Base-by-base conservation (phyloP, 2,113 vertebrate genomes). In the Oryzias curvinotus region DNA sequence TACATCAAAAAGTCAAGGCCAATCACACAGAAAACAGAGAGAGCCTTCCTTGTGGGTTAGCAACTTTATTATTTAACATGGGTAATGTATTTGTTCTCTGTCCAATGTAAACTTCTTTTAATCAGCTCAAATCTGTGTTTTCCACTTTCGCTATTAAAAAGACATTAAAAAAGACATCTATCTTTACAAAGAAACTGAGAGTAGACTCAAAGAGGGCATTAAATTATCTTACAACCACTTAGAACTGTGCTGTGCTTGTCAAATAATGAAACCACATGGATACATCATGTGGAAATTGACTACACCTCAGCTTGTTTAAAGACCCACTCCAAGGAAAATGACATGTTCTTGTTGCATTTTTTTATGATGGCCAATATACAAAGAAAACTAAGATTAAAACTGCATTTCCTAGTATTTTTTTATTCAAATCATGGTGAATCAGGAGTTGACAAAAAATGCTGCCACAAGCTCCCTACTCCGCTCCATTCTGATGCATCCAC, bases 101-200 rank as follows among this genome's bases (percentile, higher is more conserved):
- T 81, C 75, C 75, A 72, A 70, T 47, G 66, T 61, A 52, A 58
- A 68, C 77, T 80, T 30, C 77, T 36, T 36, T 10, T 12, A 36
- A 36, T 43, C 60, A 58, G 44, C 64, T 74, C 65, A 30, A 52
- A 65, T 69, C 47, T 21, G 25, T 43, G 10, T 73, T 53, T 63
- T 49, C 68, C 61, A 68, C 57, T 55, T 50, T 42, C 52, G 14
- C 62, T 57, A 75, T 85, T 85, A 81, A 77, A 80, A 83, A 84
- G 50, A 70, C 67, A 78, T 82, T 85, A 84, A 81, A 77, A 80
- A 83, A 84, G 50, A 70, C 67, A 78, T 82, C 53, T 60, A 72
- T 84, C 70, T 62, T 57, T 49, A 60, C 30, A 70, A 57, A 63
- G 63, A 80, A 59, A 78, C 69, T 62, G 67, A 68, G 62, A 10